Evolutionary conservation across 2,113 vertebrate genomes (phyloP), one percentile per base, ranked within the genome.

Genomic region (Ailurus styani): DNA sequence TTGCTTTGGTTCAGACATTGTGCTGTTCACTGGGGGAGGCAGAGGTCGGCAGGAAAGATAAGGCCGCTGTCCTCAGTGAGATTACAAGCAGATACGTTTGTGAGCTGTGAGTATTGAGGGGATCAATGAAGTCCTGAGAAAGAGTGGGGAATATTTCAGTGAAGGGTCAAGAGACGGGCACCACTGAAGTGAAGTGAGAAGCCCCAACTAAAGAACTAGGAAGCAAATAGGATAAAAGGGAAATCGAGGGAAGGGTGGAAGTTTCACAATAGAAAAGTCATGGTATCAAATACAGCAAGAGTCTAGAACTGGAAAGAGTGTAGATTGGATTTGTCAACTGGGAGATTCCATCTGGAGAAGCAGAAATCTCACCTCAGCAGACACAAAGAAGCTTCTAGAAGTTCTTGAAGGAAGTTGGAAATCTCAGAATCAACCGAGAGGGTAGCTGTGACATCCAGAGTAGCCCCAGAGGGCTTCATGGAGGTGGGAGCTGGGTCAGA

Each of bases 331-430:
- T 23, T 85, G 17, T 88, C 77, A 81, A 55, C 50, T 21, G 20
- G 42, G 31, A 34, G 50, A 47, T 31, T 45, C 66, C n/a, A 87
- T 18, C 75, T 73, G 85, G 13, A 92, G 18, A 77, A 40, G 37
- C 31, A 45, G 77, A 87, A n/a, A 70, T 79, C 50, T 60, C 73
- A 83, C n/a, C 54, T 72, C 45, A 34, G 55, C 42, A 86, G n/a
- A 84, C 87, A 34, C 20, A n/a, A 40, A 34, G 40, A 40, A 34
- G 17, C 47, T 79, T 73, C 52, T 54, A 87, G 68, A 72, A 47
- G 21, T n/a, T 37, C 52, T 5, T 13, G 11, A 17, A 57, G 13
- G 45, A 75, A 12, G 45, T 70, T 12, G 34, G 52, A 52, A 73
- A 87, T 29, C 47, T 60, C 27, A 34, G 81, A 62, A 47, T 50